Percentiles rank a stretch among this genome's conserved stretches.
phyloP scores from a whole-genome alignment of 1,140 invertebrate species.

The Drosophila ambigua region DNA sequence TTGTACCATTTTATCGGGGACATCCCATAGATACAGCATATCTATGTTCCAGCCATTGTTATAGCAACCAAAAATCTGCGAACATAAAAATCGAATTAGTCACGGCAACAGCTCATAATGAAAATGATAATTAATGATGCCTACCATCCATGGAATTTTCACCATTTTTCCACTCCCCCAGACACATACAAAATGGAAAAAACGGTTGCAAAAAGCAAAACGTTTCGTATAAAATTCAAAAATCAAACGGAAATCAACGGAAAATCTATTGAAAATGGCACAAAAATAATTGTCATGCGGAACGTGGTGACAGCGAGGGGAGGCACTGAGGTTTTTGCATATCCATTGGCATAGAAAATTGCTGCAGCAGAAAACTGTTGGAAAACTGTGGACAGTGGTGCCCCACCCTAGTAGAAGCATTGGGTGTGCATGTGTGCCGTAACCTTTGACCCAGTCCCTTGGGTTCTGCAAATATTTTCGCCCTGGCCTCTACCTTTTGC shows the following conservation, averaged over 20 bases:
- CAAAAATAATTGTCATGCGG: slow-evolving; percentile 66
- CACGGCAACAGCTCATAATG: slow-evolving; percentile 64
- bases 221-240: slow-evolving; percentile 42
- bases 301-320: slow-evolving; percentile 48
- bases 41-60: too few species aligned
- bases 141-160: neutral
- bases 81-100: slow-evolving; percentile 73
- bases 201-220: slow-evolving; percentile 32
- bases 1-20: neutral
- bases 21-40: neutral
- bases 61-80: neutral
- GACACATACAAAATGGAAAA: slow-evolving; percentile 22
- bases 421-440: slow-evolving; percentile 27
- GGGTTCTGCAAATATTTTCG: slow-evolving; percentile 64
- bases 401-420: slow-evolving; percentile 26
- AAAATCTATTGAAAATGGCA: slow-evolving; percentile 70
- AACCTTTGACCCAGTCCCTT: slow-evolving; percentile 69
- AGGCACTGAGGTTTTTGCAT: slow-evolving; percentile 58
- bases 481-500: slow-evolving; percentile 47
- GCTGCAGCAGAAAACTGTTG: neutral
- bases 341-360: slow-evolving; percentile 71
- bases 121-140: slow-evolving; percentile 76
- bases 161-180: slow-evolving; percentile 37
- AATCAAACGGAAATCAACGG: slow-evolving; percentile 52
- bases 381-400: neutral